These are phyloP conservation scores for Sphinx pinastri DNA, from an alignment of 2,888 invertebrate genomes.

Conservation along the genomic window DNA sequence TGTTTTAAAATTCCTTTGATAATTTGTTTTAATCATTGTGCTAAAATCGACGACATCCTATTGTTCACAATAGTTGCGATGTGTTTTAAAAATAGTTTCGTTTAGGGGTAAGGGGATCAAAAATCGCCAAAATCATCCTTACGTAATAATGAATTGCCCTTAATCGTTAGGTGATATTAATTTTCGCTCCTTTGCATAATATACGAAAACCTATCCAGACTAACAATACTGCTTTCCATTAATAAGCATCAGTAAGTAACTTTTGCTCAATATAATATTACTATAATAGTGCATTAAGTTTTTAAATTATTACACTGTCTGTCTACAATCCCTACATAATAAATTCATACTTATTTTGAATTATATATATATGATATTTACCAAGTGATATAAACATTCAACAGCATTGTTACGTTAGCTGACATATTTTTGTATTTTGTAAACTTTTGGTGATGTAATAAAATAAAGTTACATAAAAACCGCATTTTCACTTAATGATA, in stretches of 20 bases:
- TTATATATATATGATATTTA: neutral
- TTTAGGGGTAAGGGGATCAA: too few species aligned
- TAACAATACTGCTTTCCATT: neutral
- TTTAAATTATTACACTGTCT: neutral
- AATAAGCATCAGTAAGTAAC: neutral
- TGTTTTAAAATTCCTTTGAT: too few species aligned
- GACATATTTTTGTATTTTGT: conserved; percentile 40
- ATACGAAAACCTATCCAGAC: too few species aligned
- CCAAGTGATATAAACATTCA: neutral
- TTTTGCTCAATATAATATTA: neutral
- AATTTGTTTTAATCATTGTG: too few species aligned
- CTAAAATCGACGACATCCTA: too few species aligned
- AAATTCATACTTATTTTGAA: neutral
- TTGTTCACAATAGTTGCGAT: too few species aligned
- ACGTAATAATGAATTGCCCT: too few species aligned
- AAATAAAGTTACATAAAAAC: conserved; percentile 45
- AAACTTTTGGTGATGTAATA: conserved; percentile 52
- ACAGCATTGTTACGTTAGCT: conserved; percentile 10
- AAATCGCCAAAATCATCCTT: too few species aligned
- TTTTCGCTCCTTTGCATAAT: neutral
- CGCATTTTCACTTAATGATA: conserved; percentile 59
- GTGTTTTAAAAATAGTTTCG: too few species aligned
- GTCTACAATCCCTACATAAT: neutral
- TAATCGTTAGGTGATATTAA: too few species aligned
- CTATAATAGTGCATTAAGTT: neutral